Evolutionary conservation across 2,113 vertebrate species (phyloP).

Genomic region (Dicentrarchus labrax): DNA sequence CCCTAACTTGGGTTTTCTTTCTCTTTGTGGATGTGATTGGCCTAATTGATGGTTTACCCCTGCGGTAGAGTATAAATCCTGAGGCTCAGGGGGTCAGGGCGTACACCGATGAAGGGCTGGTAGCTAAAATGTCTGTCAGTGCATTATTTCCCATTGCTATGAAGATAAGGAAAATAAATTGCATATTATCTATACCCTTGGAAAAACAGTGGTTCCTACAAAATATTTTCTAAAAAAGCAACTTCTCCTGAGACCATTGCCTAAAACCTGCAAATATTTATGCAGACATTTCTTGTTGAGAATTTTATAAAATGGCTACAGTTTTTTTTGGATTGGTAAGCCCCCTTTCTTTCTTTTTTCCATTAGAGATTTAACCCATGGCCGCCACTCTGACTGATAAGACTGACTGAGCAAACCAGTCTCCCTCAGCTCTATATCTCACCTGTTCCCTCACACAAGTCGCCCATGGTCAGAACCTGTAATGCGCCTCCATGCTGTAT

Average conservation of each 20-base stretch:
- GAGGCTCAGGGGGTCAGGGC: background rate
- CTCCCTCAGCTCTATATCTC: constrained; percentile 52
- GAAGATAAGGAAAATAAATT: constrained; percentile 20
- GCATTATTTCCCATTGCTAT: background rate
- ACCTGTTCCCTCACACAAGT: constrained; percentile 53
- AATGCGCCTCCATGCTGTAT: constrained; percentile 72
- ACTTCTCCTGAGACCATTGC: background rate
- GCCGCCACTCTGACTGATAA: constrained; percentile 43
- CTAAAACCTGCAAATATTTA: background rate
- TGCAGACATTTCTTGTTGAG: background rate
- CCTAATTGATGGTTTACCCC: constrained; percentile 16
- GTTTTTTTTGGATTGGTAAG: background rate
- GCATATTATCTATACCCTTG: background rate
- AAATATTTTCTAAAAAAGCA: constrained; percentile 2
- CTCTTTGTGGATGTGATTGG: constrained; percentile 6
- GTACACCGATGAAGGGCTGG: background rate
- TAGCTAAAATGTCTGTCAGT: background rate
- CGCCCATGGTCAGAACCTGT: constrained; percentile 57
- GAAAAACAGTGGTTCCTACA: background rate
- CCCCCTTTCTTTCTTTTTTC: constrained; percentile 11
- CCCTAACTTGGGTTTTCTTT: background rate
- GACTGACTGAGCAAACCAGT: constrained; percentile 34
- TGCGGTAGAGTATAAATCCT: constrained; percentile 2
- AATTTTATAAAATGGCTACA: background rate
- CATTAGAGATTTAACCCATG: constrained; percentile 52